These are phyloP conservation scores for Triplophysa bombifrons DNA, from an alignment of 2,797 vertebrate species.

Conservation along the genomic window DNA sequence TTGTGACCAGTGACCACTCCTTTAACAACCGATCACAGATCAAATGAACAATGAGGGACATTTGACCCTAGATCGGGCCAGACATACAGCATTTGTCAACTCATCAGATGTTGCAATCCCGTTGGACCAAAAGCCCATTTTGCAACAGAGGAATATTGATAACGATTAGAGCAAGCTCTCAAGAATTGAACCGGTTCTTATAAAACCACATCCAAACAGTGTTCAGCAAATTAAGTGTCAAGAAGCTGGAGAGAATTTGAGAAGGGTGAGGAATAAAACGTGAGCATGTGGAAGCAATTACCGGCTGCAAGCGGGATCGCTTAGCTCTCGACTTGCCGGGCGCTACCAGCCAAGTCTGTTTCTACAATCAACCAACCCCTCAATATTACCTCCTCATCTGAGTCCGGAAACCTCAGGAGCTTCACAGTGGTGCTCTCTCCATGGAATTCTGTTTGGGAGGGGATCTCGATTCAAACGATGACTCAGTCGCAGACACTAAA, in stretches of 20 bases:
- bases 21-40: neutral
- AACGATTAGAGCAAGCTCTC: neutral
- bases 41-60: slow-evolving; percentile 25
- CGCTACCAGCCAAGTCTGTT: slow-evolving; percentile 49
- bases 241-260: slow-evolving; percentile 40
- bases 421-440: slow-evolving; percentile 38
- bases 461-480: slow-evolving; percentile 37
- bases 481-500: slow-evolving; percentile 38
- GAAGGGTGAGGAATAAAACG: slow-evolving; percentile 58
- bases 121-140: slow-evolving; percentile 4
- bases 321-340: neutral
- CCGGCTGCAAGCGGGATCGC: slow-evolving; percentile 59
- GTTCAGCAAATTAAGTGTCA: slow-evolving; percentile 40
- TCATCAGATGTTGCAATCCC: slow-evolving; percentile 19
- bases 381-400: slow-evolving; percentile 29
- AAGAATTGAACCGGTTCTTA: slow-evolving; percentile 20
- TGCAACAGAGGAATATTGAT: slow-evolving; percentile 18
- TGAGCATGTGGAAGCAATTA: slow-evolving; percentile 79
- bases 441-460: slow-evolving; percentile 30
- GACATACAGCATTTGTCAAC: slow-evolving; percentile 37
- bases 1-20: slow-evolving; percentile 10
- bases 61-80: slow-evolving; percentile 33
- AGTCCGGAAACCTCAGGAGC: slow-evolving; percentile 38
- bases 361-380: slow-evolving; percentile 46
- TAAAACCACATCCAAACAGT: slow-evolving; percentile 24